phyloP scores from a whole-genome alignment of 2,113 vertebrate species.

The Ictalurus punctatus region DNA sequence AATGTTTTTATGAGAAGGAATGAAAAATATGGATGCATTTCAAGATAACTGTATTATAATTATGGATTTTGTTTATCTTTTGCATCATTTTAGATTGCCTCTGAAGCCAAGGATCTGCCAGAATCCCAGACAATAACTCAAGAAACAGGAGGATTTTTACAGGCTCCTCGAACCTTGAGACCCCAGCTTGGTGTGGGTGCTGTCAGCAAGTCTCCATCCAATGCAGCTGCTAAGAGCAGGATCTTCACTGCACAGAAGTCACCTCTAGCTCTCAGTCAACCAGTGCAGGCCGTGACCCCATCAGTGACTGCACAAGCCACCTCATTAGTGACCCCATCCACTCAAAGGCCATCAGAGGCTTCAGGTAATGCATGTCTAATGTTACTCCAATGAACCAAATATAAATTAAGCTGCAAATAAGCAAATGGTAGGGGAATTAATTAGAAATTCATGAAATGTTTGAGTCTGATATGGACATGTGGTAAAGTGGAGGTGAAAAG shows the following conservation, averaged over 20 bases:
- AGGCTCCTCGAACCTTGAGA: constrained; percentile 86
- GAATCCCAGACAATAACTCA: constrained; percentile 58
- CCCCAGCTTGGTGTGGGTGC: constrained; percentile 90
- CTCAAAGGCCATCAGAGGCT: constrained; percentile 32
- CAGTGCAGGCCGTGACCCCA: constrained; percentile 76
- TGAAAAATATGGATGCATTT: not conserved
- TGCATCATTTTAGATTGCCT: constrained; percentile 54
- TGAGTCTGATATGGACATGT: not conserved
- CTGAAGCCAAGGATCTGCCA: constrained; percentile 58
- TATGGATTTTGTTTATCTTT: not conserved
- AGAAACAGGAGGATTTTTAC: constrained; percentile 76
- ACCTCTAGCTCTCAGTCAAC: constrained; percentile 78
- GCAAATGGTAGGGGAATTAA: not conserved
- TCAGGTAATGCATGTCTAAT: constrained; percentile 30
- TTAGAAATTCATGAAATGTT: not conserved
- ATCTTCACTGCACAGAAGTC: constrained; percentile 82
- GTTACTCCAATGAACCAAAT: not conserved
- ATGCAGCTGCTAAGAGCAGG: constrained; percentile 76
- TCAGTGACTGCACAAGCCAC: constrained; percentile 59
- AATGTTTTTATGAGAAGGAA: not conserved
- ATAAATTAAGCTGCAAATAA: constrained; percentile 8
- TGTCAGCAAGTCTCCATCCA: constrained; percentile 79
- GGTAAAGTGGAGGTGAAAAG: not conserved
- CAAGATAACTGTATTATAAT: no score
- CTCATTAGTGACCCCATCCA: constrained; percentile 31